These are phyloP conservation scores for Arctocebus calabarensis DNA, from an alignment of 2,797 vertebrate species.

Conservation along the genomic window DNA sequence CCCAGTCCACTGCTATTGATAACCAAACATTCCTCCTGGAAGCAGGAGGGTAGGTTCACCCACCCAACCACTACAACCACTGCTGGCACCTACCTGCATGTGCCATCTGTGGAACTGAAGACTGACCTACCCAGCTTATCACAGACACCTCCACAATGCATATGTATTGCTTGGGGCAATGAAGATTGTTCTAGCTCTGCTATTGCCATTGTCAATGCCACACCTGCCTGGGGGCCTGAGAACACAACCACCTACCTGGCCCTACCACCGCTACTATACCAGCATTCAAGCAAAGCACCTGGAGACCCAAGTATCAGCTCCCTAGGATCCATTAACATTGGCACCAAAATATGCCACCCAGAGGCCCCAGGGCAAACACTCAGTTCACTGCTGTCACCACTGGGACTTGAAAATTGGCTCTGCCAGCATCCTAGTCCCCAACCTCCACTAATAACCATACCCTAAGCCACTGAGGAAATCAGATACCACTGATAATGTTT, in stretches of 20 bases:
- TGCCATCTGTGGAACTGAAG: neutral
- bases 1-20: neutral
- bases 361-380: neutral
- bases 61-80: neutral
- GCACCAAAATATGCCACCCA: neutral
- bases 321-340: neutral
- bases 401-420: neutral
- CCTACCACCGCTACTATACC: neutral
- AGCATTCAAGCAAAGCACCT: neutral
- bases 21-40: neutral
- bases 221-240: neutral
- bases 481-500: neutral
- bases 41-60: neutral
- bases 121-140: neutral
- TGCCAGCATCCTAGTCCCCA: neutral
- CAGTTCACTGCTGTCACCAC: neutral
- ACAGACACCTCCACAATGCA: neutral
- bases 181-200: neutral
- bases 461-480: neutral
- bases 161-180: neutral
- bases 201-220: neutral
- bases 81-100: neutral
- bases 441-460: neutral
- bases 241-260: neutral
- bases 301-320: neutral